These are phyloP conservation scores for Drosophila ambigua DNA, from an alignment of 1,140 invertebrate genomes.

Conservation along the genomic window DNA sequence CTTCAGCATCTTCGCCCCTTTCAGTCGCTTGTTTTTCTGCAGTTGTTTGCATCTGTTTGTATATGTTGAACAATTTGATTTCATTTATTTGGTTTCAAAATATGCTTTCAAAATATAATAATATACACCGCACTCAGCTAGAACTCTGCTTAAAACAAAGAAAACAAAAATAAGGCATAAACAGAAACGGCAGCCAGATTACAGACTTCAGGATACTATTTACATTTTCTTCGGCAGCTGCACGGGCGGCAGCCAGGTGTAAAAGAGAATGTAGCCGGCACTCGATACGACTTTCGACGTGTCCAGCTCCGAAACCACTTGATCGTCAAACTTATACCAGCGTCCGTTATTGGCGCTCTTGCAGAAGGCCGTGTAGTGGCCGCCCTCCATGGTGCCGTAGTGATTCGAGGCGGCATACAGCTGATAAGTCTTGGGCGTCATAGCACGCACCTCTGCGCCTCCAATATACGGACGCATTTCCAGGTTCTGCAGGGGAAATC, in stretches of 20 bases:
- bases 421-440: slow-evolving; percentile 87
- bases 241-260: slow-evolving; percentile 84
- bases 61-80: too few relatives aligned
- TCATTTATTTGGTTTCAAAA: slow-evolving; percentile 81
- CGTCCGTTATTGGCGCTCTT: slow-evolving; percentile 85
- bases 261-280: slow-evolving; percentile 93
- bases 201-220: slow-evolving; percentile 19
- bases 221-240: slow-evolving; percentile 14
- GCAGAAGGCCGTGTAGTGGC: slow-evolving; percentile 93
- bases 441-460: slow-evolving; percentile 63
- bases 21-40: too few relatives aligned
- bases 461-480: slow-evolving; percentile 86
- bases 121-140: too few relatives aligned
- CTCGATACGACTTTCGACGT: slow-evolving; percentile 88
- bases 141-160: slow-evolving; percentile 15
- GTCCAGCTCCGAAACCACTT: slow-evolving; percentile 90
- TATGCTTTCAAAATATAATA: slow-evolving; percentile 69
- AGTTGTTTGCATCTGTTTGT: too few relatives aligned
- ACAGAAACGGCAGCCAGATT: background rate
- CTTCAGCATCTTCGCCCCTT: too few relatives aligned
- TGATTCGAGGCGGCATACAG: slow-evolving; percentile 95
- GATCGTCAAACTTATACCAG: slow-evolving; percentile 97
- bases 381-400: slow-evolving; percentile 94
- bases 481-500: slow-evolving; percentile 91
- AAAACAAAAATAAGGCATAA: slow-evolving; percentile 16